These are phyloP conservation scores for Staurois parvus DNA, from an alignment of 2,797 vertebrate genomes.

Conservation along the genomic window DNA sequence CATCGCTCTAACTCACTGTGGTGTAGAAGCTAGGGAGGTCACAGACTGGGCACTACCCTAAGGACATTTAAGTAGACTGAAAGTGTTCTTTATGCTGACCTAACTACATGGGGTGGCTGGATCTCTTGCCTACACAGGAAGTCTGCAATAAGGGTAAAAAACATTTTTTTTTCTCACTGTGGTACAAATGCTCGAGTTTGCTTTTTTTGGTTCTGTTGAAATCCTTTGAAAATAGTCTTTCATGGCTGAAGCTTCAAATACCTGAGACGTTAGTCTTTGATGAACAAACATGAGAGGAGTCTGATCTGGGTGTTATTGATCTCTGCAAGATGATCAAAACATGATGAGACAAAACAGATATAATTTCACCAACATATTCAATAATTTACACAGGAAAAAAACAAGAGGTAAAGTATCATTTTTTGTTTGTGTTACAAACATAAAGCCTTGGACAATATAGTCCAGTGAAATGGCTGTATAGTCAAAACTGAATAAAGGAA, in stretches of 20 bases:
- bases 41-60: constrained; percentile 62
- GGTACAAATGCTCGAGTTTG: constrained; percentile 65
- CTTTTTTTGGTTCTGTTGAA: constrained; percentile 65
- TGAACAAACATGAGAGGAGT: constrained; percentile 40
- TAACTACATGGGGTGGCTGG: constrained; percentile 69
- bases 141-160: constrained; percentile 68
- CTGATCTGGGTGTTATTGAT: constrained; percentile 50
- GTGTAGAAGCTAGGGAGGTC: constrained; percentile 66
- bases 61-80: constrained; percentile 71
- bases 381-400: constrained; percentile 10
- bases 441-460: not conserved
- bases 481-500: not conserved
- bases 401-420: constrained; percentile 5
- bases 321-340: constrained; percentile 44
- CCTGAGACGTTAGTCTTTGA: constrained; percentile 37
- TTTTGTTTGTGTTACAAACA: not conserved
- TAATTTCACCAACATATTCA: constrained; percentile 25
- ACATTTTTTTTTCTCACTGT: constrained; percentile 49
- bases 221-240: constrained; percentile 55
- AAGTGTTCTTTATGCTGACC: constrained; percentile 69
- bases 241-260: constrained; percentile 35
- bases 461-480: not conserved
- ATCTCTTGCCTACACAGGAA: constrained; percentile 70
- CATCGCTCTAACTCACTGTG: constrained; percentile 61
- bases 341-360: constrained; percentile 20